Percentiles rank a stretch among this genome's conserved stretches.
Conservation (phyloP, 64 coral and sea anemone genomes). For the Platygyra sinensis region DNA sequence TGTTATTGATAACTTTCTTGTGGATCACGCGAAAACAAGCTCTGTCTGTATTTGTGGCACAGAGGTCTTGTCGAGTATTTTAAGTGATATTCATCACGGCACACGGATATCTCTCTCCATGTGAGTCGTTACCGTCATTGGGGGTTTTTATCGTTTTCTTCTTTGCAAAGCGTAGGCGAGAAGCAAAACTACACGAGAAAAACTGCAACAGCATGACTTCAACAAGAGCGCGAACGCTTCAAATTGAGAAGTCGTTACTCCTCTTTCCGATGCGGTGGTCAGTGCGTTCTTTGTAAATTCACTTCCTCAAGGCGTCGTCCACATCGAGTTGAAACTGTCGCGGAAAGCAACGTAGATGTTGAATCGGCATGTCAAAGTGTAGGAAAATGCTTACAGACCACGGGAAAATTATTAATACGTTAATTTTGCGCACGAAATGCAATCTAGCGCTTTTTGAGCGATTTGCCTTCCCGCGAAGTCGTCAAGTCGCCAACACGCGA, state of each 20-base stretch:
- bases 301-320: conserved; percentile 46
- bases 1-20: background rate
- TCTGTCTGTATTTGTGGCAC: background rate
- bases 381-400: background rate
- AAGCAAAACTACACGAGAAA: conserved; percentile 10
- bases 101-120: background rate
- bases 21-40: background rate
- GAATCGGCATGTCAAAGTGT: background rate
- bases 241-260: background rate
- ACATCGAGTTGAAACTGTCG: conserved; percentile 36
- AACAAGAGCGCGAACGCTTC: background rate
- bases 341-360: conserved; percentile 25
- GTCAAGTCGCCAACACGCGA: conserved; percentile 32
- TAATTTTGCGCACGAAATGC: background rate
- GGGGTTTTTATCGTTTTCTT: background rate
- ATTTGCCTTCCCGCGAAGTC: background rate
- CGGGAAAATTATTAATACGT: conserved; percentile 17
- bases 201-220: background rate
- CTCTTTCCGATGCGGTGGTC: background rate
- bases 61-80: conserved; percentile 10
- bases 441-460: background rate
- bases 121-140: background rate
- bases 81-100: conserved; percentile 14
- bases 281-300: background rate
- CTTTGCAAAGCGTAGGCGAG: conserved; percentile 29